Evolutionary conservation across 2,888 invertebrate genomes (phyloP), one percentile per base, ranked within the genome.

Genomic region (Eupithecia exiguata): DNA sequence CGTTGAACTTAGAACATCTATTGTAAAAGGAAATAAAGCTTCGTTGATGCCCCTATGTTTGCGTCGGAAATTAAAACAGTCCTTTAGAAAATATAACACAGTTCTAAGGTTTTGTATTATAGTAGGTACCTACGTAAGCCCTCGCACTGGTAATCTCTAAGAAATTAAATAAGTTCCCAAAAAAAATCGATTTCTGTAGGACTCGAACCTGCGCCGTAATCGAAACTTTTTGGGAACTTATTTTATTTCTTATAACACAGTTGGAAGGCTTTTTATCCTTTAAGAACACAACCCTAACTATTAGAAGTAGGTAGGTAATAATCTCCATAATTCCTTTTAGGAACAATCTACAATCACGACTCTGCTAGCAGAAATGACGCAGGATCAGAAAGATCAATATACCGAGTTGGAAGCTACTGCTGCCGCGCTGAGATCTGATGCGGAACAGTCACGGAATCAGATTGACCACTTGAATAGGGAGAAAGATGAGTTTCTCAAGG

Each of bases 401-500:
- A 90, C 89, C 35, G 91, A 93, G 67, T 82, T 95, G 21, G 93
- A 95, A 81, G 84, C 93, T 0, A 89, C 89, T 0, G 95, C 95
- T 43, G 88, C 94, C 72, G 90, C 94, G 68, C 84, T 95, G 74
- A 92, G 95, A 63, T 91, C 93, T 70, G 94, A 95, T 77, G 95
- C 95, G 30, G 95, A 96, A 86, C 92, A 95, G 84, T 87, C 94
- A 71, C 94, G 97, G 83, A 94, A 91, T 68, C 95, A 96, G 78
- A 86, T 96, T 6, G 96, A 97, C 81, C 93, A 95, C 61, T 91
- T 97, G 16, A 96, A 94, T 78, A 92, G 94, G 46, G 96, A 96
- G 81, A 97, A 96, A 83, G 95, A 95, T 12, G 95, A 95, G 74
- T 92, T 97, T 63, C 96, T 95, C 83, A 96, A 96, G 84, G 96